These are phyloP conservation scores for Enteromius unitaeniatus DNA, from an alignment of 2,797 vertebrate genomes.

Conservation along the genomic window DNA sequence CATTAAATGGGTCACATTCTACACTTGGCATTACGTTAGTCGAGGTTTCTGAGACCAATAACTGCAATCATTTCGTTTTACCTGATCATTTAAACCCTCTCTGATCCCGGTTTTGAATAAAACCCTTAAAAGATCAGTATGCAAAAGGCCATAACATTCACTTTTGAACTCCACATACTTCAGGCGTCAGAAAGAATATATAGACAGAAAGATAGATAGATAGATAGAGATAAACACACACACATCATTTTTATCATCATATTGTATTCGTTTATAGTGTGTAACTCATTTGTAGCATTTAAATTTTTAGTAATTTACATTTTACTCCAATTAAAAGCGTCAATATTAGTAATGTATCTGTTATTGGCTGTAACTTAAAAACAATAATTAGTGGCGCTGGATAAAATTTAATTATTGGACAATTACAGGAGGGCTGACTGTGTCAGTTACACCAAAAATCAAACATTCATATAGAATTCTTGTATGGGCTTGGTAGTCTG, in stretches of 20 bases:
- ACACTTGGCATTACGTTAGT: background rate
- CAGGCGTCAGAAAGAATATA: too few species aligned
- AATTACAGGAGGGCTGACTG: background rate
- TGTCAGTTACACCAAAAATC: background rate
- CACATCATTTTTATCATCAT: background rate
- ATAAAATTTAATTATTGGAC: background rate
- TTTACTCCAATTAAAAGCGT: background rate
- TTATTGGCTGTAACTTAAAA: background rate
- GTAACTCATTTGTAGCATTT: background rate
- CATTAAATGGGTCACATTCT: slow-evolving; percentile 13
- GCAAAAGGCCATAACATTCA: background rate
- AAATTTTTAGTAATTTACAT: background rate
- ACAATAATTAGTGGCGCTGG: background rate
- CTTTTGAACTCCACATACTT: background rate
- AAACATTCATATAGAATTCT: background rate
- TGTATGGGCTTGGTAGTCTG: background rate
- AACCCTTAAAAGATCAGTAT: background rate
- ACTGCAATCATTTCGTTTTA: background rate
- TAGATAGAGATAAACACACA: too few species aligned
- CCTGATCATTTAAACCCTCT: slow-evolving; percentile 2
- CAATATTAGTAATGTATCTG: background rate
- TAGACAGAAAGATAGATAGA: too few species aligned
- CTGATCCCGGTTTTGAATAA: background rate
- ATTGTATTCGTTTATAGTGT: background rate
- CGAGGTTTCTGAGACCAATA: slow-evolving; percentile 2